A percentile compares a stretch with the other conserved stretches of the same genome.
phyloP scores from a whole-genome alignment of 2,113 vertebrate species.

The Engraulis encrasicolus region DNA sequence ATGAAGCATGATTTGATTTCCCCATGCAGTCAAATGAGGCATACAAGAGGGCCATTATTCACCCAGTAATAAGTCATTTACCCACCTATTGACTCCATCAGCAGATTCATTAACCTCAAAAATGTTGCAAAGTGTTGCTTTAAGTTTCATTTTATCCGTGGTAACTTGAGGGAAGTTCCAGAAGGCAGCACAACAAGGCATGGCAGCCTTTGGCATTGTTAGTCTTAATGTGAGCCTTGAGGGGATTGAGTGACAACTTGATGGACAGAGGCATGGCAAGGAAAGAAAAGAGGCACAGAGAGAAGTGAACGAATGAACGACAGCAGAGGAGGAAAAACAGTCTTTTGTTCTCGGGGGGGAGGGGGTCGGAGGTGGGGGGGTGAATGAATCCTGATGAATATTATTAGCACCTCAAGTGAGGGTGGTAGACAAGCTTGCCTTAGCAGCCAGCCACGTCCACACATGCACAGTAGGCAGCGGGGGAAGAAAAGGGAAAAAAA shows the following conservation, averaged over 20 bases:
- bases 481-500: neutral
- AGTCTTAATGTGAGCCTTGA: slow-evolving; percentile 26
- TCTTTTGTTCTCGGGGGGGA: slow-evolving; percentile 42
- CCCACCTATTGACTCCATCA: too few species aligned
- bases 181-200: neutral
- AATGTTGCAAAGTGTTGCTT: too few species aligned
- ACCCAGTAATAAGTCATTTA: too few species aligned
- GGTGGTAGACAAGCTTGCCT: slow-evolving; percentile 26
- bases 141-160: too few species aligned
- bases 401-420: slow-evolving; percentile 46
- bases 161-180: neutral
- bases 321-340: slow-evolving; percentile 20
- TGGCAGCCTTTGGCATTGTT: neutral
- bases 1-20: too few species aligned
- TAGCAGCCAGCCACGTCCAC: slow-evolving; percentile 22
- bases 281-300: neutral
- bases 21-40: too few species aligned
- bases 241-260: slow-evolving; percentile 23
- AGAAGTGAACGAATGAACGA: neutral
- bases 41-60: too few species aligned
- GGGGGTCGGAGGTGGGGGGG: too few species aligned
- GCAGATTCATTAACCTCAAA: too few species aligned
- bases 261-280: slow-evolving; percentile 36
- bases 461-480: neutral
- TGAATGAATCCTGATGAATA: slow-evolving; percentile 40